Conservation (phyloP, 2,113 vertebrate genomes). For the Cochlearius cochlearius region DNA sequence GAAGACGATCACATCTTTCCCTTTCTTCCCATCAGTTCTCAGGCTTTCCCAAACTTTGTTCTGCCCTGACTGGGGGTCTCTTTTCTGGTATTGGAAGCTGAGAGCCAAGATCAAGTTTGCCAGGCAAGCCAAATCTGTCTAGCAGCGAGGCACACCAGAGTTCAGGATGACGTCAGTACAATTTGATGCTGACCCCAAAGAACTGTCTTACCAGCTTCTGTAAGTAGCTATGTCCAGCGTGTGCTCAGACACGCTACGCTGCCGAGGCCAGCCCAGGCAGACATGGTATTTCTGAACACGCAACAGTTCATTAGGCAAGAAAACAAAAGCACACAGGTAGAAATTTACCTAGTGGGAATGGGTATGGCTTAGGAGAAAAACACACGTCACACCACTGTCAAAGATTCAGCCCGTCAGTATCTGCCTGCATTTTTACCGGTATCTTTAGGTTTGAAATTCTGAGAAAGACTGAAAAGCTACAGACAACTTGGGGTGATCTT, state of each 20-base stretch:
- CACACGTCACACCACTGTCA: neutral
- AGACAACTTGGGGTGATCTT: neutral
- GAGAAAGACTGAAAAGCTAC: neutral
- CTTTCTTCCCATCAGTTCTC: neutral
- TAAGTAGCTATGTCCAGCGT: neutral
- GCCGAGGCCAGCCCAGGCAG: neutral
- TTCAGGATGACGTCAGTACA: neutral
- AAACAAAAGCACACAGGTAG: neutral
- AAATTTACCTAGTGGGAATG: neutral
- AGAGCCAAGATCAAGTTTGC: neutral
- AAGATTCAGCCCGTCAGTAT: neutral
- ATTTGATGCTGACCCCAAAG: neutral
- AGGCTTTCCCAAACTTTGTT: neutral
- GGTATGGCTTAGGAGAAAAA: neutral
- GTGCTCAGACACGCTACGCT: neutral
- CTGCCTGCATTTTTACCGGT: neutral
- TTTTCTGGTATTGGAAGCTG: neutral
- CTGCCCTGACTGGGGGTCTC: neutral
- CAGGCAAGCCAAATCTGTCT: neutral
- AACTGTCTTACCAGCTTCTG: neutral
- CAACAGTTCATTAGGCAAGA: neutral
- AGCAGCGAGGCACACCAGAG: neutral
- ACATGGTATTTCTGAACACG: neutral
- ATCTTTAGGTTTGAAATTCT: neutral
- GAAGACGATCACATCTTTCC: neutral